Evolutionary conservation across 1,140 invertebrate species (phyloP).

Genomic region (Galleria mellonella): DNA sequence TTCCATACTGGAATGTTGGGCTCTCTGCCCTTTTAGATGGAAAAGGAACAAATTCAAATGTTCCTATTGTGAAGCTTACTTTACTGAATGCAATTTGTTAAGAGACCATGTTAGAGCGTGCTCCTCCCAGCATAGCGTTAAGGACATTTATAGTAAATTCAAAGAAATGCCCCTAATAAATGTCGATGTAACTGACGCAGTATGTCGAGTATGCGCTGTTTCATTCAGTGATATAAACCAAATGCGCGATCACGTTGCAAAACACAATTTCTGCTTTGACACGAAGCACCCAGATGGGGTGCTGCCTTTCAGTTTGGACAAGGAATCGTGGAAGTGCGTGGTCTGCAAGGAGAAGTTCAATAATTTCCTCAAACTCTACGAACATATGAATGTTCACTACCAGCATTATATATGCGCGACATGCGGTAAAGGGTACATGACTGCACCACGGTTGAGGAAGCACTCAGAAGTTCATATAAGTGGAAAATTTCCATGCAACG

Average conservation of each 20-base stretch:
- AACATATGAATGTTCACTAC: constrained; percentile 68
- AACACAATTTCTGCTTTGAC: constrained; percentile 46
- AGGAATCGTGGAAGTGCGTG: constrained; percentile 53
- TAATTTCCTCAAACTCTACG: constrained; percentile 62
- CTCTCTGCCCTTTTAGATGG: constrained; percentile 53
- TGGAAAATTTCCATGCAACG: constrained; percentile 55
- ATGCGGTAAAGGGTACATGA: constrained; percentile 69
- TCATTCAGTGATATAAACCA: constrained; percentile 25
- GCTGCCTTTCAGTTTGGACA: constrained; percentile 47
- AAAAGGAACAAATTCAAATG: constrained; percentile 57
- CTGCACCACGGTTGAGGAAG: constrained; percentile 51
- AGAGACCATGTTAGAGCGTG: constrained; percentile 43
- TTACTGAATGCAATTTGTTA: constrained; percentile 37
- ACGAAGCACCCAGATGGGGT: constrained; percentile 47
- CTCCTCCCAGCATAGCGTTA: constrained; percentile 27
- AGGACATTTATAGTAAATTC: constrained; percentile 61
- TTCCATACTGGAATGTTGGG: constrained; percentile 49
- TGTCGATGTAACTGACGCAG: constrained; percentile 42
- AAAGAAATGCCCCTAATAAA: constrained; percentile 61
- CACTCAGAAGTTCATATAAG: constrained; percentile 55
- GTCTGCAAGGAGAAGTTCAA: constrained; percentile 51
- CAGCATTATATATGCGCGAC: constrained; percentile 67
- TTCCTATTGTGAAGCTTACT: constrained; percentile 52
- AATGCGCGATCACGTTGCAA: constrained; percentile 39
- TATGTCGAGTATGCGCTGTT: constrained; percentile 33